Evolutionary conservation across 2,113 vertebrate species (phyloP).

Genomic region (Myanophis thanlyinensis): DNA sequence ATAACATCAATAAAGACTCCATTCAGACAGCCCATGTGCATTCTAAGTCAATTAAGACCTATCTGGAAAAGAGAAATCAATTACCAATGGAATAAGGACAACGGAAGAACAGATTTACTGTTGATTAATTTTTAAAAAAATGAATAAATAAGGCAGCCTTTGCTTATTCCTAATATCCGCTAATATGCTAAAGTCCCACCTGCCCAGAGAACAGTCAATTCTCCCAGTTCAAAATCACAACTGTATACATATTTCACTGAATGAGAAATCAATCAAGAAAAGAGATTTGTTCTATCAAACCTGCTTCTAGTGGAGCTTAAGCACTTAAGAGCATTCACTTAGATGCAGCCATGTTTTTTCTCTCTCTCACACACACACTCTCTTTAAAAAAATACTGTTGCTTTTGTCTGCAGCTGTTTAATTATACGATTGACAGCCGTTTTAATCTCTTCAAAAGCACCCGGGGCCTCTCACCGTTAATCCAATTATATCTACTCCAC

Average conservation of each 20-base stretch:
- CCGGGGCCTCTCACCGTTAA: conserved; percentile 85
- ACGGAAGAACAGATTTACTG: conserved; percentile 64
- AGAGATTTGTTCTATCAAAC: conserved; percentile 56
- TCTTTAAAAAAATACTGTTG: conserved; percentile 48
- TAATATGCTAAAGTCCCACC: conserved; percentile 50
- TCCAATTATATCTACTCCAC: conserved; percentile 97
- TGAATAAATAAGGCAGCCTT: conserved; percentile 36
- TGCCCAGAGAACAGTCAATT: conserved; percentile 35
- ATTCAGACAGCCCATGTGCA: conserved; percentile 67
- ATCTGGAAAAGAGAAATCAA: conserved; percentile 63
- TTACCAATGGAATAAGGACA: conserved; percentile 62
- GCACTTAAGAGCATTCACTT: conserved; percentile 67
- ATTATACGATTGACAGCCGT: conserved; percentile 94
- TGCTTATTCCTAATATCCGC: conserved; percentile 21
- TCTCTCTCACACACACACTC: not conserved
- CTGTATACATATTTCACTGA: conserved; percentile 35
- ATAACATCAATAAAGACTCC: conserved; percentile 62
- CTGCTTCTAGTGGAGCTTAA: conserved; percentile 56
- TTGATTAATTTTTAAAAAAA: conserved; percentile 42
- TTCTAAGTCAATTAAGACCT: conserved; percentile 72
- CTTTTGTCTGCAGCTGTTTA: conserved; percentile 86
- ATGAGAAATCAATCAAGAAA: conserved; percentile 45
- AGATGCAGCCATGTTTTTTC: conserved; percentile 55
- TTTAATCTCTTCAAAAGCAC: conserved; percentile 96
- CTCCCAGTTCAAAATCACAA: conserved; percentile 25